Evolutionary conservation across 2,888 invertebrate genomes (phyloP), one percentile per base, ranked within the genome.

Genomic region (Margaritifera margaritifera): DNA sequence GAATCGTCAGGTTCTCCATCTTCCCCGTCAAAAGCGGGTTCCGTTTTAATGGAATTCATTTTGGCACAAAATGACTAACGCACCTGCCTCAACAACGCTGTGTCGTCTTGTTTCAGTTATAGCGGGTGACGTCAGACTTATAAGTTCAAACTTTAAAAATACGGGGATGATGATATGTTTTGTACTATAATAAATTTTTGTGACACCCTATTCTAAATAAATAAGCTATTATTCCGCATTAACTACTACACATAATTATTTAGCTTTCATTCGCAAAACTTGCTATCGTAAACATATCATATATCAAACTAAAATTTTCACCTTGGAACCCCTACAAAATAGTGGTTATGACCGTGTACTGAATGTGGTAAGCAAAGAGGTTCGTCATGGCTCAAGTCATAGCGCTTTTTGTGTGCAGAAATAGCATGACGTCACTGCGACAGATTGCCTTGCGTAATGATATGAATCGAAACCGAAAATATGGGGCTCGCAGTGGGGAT

Each of bases 101-200:
- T 74, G 78, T 78, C 79, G 78, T 81, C 79, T 75, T 79, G 78
- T 79, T 79, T 77, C 77, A 77, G 71, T 79, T 76, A 73, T 75
- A 64, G 66, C 71, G 61, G 42, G 72, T 81, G 80, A 81, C 80
- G 80, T 79, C 79, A 81, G 66, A 19, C 55, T 62, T 69, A 71
- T 64, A 31, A 15, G 51, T 22, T 50, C 22, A 52, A 62, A 52
- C 51, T 58, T 63, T 66, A 68, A 55, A 55, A 51, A 63, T 62
- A 68, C 66, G 64, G 52, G 42, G 64, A 65, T 54, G 25, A n/a
- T 58, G 66, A 57, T 27, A 53, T 64, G 64, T n/a, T 42, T 25
- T 25, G 8, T 25, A 24, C 25, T 22, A 20, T 25, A 27, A 25
- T 25, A 24, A n/a, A 24, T 11, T 15, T 59, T 59, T 59, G 15